Evolutionary conservation across 2,113 vertebrate species (phyloP).

Genomic region (Puffinus mauretanicus): DNA sequence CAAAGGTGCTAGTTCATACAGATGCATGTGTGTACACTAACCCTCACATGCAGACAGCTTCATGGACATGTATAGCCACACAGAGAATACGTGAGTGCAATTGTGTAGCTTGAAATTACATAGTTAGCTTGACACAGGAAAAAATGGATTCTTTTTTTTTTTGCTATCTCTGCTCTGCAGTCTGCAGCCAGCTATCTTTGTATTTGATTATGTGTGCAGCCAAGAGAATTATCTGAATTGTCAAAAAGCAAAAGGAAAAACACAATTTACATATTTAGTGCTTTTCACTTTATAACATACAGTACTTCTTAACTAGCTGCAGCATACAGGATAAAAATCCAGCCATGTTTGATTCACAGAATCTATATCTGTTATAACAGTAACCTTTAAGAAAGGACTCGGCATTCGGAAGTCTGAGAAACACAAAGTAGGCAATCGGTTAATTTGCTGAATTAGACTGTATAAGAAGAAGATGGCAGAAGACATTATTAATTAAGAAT

Average conservation of each 20-base stretch:
- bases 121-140: constrained; percentile 68
- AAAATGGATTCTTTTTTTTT: constrained; percentile 64
- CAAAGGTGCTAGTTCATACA: background rate
- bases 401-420: constrained; percentile 9
- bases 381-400: constrained; percentile 55
- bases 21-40: background rate
- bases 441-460: constrained; percentile 56
- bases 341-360: constrained; percentile 57
- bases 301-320: constrained; percentile 69
- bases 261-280: constrained; percentile 81
- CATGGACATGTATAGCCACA: background rate
- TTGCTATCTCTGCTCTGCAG: constrained; percentile 78
- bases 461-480: constrained; percentile 1
- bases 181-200: constrained; percentile 72
- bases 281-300: constrained; percentile 58
- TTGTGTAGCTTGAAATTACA: constrained; percentile 55
- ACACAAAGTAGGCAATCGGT: constrained; percentile 33
- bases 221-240: constrained; percentile 72
- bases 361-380: constrained; percentile 45
- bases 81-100: background rate
- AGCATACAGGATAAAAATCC: constrained; percentile 59
- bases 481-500: constrained; percentile 49
- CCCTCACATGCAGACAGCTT: background rate
- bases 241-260: constrained; percentile 73
- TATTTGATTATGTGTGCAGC: constrained; percentile 75